Conservation (phyloP, 2,113 vertebrate genomes). For the Sminthopsis crassicaudata region DNA sequence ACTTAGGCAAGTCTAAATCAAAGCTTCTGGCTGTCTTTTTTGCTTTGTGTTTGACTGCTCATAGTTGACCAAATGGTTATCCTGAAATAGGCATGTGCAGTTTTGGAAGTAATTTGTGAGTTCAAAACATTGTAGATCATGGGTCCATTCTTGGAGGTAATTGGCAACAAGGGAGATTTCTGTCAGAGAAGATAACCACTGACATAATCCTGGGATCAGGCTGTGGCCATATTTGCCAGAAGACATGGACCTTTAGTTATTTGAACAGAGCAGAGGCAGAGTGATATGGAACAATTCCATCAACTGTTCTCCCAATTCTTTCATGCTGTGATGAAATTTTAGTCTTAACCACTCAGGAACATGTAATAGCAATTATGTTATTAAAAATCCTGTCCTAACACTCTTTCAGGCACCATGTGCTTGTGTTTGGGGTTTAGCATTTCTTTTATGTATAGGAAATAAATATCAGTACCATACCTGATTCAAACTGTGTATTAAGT, state of each 20-base stretch:
- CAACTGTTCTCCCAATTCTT: not conserved
- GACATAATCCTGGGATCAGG: not conserved
- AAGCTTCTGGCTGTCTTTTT: not conserved
- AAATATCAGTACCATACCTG: not conserved
- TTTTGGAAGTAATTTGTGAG: not conserved
- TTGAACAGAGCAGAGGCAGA: not conserved
- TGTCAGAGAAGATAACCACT: not conserved
- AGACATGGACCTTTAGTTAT: not conserved
- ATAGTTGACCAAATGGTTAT: not conserved
- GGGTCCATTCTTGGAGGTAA: not conserved
- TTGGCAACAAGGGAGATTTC: not conserved
- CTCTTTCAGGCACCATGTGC: not conserved
- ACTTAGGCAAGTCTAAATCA: not conserved
- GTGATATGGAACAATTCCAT: not conserved
- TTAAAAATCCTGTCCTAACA: not conserved
- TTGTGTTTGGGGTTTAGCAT: not conserved
- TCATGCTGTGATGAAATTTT: not conserved
- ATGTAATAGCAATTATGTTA: not conserved
- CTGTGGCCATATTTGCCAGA: not conserved
- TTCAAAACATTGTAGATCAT: not conserved
- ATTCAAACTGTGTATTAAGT: not conserved
- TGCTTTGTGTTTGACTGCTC: not conserved
- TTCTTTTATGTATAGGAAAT: not conserved
- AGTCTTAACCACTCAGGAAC: not conserved
- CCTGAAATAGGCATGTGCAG: not conserved